phyloP scores from a whole-genome alignment of 2,113 vertebrate species.

The Galeopterus variegatus region DNA sequence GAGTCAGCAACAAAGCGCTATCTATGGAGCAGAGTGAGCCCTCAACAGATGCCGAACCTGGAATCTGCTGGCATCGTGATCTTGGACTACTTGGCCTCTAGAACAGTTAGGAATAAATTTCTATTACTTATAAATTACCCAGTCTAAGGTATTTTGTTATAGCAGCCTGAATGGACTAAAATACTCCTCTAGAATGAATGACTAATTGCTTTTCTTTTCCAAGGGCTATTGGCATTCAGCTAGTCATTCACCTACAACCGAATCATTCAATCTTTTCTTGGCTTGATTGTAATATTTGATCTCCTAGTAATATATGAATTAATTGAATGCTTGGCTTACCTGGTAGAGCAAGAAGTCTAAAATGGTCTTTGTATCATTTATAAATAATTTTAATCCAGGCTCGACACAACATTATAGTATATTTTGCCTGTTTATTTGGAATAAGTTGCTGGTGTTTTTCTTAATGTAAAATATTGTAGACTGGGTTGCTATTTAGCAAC shows the following conservation, averaged over 20 bases:
- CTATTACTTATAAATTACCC: not conserved
- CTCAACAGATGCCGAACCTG: not conserved
- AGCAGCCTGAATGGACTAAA: too few species aligned
- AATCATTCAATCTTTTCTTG: not conserved
- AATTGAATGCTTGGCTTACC: not conserved
- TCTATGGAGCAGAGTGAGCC: not conserved
- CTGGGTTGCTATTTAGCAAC: constrained; percentile 31
- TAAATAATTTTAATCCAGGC: constrained; percentile 2
- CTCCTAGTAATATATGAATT: not conserved
- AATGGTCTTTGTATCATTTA: not conserved
- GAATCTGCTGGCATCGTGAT: not conserved
- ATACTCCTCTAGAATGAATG: not conserved
- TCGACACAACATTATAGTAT: not conserved
- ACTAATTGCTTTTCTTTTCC: not conserved
- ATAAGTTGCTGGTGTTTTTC: not conserved
- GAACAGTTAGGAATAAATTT: not conserved
- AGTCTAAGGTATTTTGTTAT: not conserved
- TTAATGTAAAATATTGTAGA: constrained; percentile 11
- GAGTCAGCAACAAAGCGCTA: not conserved
- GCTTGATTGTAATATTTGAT: not conserved
- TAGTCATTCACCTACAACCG: not conserved
- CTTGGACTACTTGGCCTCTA: not conserved
- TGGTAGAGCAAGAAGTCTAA: not conserved
- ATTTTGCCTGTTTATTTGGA: not conserved
- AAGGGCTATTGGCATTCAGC: not conserved